Conservation (phyloP, 1,140 invertebrate genomes). For the Pseudomyrmex concolor region DNA sequence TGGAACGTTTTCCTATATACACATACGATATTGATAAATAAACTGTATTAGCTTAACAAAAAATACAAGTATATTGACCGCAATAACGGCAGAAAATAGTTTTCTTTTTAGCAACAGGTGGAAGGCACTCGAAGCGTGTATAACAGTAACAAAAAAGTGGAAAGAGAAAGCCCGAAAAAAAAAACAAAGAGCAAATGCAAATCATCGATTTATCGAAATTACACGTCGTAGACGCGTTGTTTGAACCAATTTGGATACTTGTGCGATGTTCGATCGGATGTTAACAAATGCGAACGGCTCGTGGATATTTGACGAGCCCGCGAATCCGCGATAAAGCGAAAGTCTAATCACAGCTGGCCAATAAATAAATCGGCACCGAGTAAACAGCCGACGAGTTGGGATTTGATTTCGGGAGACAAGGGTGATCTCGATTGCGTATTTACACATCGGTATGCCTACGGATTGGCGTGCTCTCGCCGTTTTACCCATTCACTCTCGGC, state of each 20-base stretch:
- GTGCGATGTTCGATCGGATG: conserved; percentile 4
- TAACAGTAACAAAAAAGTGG: conserved; percentile 25
- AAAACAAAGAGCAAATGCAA: neutral
- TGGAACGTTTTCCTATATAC: neutral
- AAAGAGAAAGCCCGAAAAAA: conserved; percentile 2
- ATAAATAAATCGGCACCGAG: conserved; percentile 71
- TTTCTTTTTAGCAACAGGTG: conserved; percentile 73
- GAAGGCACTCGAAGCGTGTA: conserved; percentile 45
- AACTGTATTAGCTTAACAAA: conserved; percentile 2
- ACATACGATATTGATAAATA: neutral
- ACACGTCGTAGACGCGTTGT: neutral
- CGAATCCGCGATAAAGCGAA: conserved; percentile 67
- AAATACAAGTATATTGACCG: conserved; percentile 36
- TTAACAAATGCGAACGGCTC: conserved; percentile 52
- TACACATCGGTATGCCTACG: conserved; percentile 68
- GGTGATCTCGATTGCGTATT: conserved; percentile 66
- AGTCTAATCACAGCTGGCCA: conserved; percentile 70
- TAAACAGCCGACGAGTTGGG: conserved; percentile 60
- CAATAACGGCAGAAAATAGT: conserved; percentile 24
- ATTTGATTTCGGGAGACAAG: neutral
- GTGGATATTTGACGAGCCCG: conserved; percentile 61
- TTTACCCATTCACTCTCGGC: conserved; percentile 70
- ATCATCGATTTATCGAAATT: conserved; percentile 16
- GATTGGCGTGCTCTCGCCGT: conserved; percentile 64
- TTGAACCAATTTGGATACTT: neutral